These are phyloP conservation scores for Benthosema pterotum DNA, from an alignment of 2,797 vertebrate genomes.

Conservation along the genomic window DNA sequence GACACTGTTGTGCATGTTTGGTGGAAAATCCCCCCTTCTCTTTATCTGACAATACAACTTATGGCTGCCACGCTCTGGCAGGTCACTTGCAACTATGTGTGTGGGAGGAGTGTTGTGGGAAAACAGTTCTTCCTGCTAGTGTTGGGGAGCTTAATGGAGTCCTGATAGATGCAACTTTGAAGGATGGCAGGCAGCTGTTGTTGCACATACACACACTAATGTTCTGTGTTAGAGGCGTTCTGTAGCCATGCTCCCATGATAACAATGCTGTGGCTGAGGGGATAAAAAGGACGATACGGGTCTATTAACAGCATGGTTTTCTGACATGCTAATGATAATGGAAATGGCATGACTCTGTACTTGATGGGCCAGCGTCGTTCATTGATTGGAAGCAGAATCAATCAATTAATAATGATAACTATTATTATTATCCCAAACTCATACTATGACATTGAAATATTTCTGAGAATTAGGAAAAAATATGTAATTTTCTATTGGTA, in stretches of 20 bases:
- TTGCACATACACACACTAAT: conserved; percentile 53
- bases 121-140: conserved; percentile 25
- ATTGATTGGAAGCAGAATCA: no score
- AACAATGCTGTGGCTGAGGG: neutral
- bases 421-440: no score
- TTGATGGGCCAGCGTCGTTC: no score
- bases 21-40: neutral
- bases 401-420: no score
- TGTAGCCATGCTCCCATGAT: neutral
- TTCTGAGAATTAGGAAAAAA: no score
- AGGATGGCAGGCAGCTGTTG: conserved; percentile 71
- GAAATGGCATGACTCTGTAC: no score
- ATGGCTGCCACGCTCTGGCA: conserved; percentile 38
- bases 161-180: conserved; percentile 37
- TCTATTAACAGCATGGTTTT: no score
- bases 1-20: neutral
- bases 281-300: neutral
- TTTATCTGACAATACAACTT: conserved; percentile 38
- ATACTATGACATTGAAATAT: no score
- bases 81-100: conserved; percentile 41
- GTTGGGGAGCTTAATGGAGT: conserved; percentile 41
- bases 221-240: conserved; percentile 12
- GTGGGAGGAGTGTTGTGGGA: conserved; percentile 64
- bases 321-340: no score
- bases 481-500: no score